Percentiles rank a stretch among this genome's conserved stretches.
Evolutionary conservation across 2,797 vertebrate genomes (phyloP).

Genomic region (Macrochelys suwanniensis): DNA sequence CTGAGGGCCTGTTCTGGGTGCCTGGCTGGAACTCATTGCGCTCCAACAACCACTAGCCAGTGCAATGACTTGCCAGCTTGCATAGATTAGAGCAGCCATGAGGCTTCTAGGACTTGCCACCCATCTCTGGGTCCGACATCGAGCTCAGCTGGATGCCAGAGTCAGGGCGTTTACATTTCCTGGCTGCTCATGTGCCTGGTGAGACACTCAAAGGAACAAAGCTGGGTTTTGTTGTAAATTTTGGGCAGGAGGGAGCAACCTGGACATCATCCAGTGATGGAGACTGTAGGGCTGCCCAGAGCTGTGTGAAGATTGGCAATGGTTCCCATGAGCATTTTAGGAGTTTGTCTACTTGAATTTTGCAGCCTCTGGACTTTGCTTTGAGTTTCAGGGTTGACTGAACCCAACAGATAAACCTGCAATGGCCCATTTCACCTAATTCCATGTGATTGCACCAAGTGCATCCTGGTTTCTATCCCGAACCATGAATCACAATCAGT

Average conservation of each 20-base stretch:
- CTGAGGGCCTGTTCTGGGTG: neutral
- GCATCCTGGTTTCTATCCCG: accelerated
- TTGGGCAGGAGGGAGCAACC: neutral
- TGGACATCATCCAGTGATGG: too few species aligned
- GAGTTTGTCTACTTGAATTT: neutral
- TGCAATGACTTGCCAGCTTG: neutral
- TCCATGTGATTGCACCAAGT: neutral
- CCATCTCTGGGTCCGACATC: neutral
- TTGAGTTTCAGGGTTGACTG: accelerated
- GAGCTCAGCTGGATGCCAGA: neutral
- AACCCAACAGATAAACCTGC: neutral
- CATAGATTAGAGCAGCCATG: neutral
- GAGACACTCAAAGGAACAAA: neutral
- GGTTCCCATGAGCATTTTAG: neutral
- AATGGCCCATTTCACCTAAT: neutral
- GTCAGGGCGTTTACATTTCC: neutral
- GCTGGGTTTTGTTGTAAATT: neutral
- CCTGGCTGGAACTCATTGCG: neutral
- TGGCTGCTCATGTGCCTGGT: neutral
- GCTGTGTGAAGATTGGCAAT: neutral
- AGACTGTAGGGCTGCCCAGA: neutral
- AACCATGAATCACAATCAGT: accelerated
- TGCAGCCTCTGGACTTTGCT: neutral
- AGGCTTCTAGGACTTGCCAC: neutral
- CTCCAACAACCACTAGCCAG: neutral